These are phyloP conservation scores for Sthenelais limicola DNA, from an alignment of 2,888 invertebrate genomes.

Conservation along the genomic window DNA sequence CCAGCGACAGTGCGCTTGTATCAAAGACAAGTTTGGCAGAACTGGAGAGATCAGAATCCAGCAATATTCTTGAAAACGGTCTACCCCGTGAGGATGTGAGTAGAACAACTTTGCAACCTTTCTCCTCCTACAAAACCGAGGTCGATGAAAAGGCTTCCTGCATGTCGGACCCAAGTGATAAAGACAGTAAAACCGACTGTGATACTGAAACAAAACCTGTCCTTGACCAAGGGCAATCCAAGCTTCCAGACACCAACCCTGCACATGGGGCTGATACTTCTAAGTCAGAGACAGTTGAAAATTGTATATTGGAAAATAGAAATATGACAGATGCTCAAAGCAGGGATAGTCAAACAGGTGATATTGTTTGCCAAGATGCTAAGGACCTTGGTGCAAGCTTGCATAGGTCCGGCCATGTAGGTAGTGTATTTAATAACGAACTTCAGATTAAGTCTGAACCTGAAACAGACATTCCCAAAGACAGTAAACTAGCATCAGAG, in stretches of 20 bases:
- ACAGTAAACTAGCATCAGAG: too few species aligned
- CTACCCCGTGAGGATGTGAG: too few species aligned
- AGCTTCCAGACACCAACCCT: not conserved
- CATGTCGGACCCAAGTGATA: not conserved
- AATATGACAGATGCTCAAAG: not conserved
- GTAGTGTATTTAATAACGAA: too few species aligned
- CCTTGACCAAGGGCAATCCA: not conserved
- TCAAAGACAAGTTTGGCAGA: too few species aligned
- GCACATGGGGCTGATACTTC: too few species aligned
- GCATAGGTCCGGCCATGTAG: not conserved
- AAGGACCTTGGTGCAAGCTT: not conserved
- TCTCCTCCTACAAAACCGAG: not conserved
- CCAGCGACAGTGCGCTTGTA: too few species aligned
- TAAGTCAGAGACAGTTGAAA: too few species aligned
- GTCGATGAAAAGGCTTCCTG: not conserved
- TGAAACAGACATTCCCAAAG: not conserved
- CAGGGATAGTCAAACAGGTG: not conserved
- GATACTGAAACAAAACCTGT: constrained; percentile 16
- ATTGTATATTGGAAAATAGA: not conserved
- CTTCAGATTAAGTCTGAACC: not conserved
- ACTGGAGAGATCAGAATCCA: too few species aligned
- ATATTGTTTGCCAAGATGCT: not conserved
- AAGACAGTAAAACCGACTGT: constrained; percentile 12
- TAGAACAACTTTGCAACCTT: not conserved
- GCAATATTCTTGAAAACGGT: too few species aligned